Base-by-base conservation (phyloP, 2,797 vertebrate genomes). In the Falco cherrug region DNA sequence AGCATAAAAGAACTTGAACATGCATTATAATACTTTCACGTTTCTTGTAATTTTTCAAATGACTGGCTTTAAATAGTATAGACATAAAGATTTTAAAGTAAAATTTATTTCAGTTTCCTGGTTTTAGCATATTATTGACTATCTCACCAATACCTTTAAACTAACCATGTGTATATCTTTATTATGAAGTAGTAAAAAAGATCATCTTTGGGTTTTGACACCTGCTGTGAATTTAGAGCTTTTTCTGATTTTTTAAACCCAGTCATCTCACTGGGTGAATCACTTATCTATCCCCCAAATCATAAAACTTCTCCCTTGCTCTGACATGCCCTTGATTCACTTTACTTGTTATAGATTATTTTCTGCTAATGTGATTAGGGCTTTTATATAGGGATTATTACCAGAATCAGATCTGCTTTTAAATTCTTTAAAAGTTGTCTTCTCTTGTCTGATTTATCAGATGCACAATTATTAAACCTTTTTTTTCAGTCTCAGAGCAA, bases 401-500 rank as follows among this genome's bases (percentile, higher is more conserved):
- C 77, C 4, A 17, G 78, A 93, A 89, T 89, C 83, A 94, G 33
- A 79, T 69, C 90, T 92, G 41, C 37, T 81, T 93, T 93, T 80
- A 93, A 94, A 88, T 94, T 91, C 93, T 83, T 77, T 90, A 94
- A 95, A 97, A 89, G 63, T 86, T 95, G 47, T 88, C 77, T 17
- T 92, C 39, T 84, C 25, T 94, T 97, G 93, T 97, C 85, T 56
- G 33, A 31, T 90, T 95, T 93, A 96, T 95, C 89, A 93, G 90
- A 89, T 95, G 53, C 53, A 57, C 47, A 93, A 48, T 90, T 89
- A 89, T 80, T 67, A 64, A 90, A 82, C 7, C 70, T 69, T 47
- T 35, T 41, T 21, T 7, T 12, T 1, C 26, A 60, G 0, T 87
- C 64, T 74, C 28, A 5, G 68, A 83, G 45, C 22, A 95, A 95